Evolutionary conservation across 1,140 invertebrate species (phyloP).

Genomic region (Agraylea sexmaculata): DNA sequence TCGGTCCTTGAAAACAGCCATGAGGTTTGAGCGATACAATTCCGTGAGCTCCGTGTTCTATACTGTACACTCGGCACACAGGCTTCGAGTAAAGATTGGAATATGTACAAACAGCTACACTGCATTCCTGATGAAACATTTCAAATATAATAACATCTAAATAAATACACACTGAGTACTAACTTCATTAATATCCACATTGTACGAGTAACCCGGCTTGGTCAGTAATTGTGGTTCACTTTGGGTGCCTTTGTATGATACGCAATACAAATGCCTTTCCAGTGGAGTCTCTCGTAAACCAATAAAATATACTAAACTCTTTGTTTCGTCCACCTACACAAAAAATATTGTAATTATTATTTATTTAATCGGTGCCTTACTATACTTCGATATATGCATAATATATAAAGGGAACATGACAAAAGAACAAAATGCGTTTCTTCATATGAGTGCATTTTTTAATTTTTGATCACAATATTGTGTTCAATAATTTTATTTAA

Average conservation of each 20-base stretch:
- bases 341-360: no score
- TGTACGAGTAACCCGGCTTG: slow-evolving; percentile 62
- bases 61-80: slow-evolving; percentile 66
- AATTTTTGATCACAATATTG: no score
- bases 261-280: slow-evolving; percentile 74
- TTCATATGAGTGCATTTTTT: no score
- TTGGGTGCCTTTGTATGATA: slow-evolving; percentile 42
- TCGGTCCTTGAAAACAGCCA: slow-evolving; percentile 7
- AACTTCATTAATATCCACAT: slow-evolving; percentile 68
- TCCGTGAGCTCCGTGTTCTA: slow-evolving; percentile 39
- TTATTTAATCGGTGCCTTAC: no score
- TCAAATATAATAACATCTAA: neutral
- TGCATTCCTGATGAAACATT: slow-evolving; percentile 50
- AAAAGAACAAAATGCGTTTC: no score
- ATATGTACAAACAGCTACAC: slow-evolving; percentile 76
- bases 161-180: slow-evolving; percentile 14
- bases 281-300: slow-evolving; percentile 67
- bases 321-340: slow-evolving; percentile 47
- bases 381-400: no score
- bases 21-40: slow-evolving; percentile 6
- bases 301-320: slow-evolving; percentile 69
- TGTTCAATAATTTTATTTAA: no score
- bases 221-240: slow-evolving; percentile 46
- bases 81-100: slow-evolving; percentile 78
- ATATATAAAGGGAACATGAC: no score